Percentiles rank a stretch among this genome's conserved stretches.
These are phyloP conservation scores for Drosophila sproati DNA, from an alignment of 1,140 invertebrate species.

Conservation along the genomic window DNA sequence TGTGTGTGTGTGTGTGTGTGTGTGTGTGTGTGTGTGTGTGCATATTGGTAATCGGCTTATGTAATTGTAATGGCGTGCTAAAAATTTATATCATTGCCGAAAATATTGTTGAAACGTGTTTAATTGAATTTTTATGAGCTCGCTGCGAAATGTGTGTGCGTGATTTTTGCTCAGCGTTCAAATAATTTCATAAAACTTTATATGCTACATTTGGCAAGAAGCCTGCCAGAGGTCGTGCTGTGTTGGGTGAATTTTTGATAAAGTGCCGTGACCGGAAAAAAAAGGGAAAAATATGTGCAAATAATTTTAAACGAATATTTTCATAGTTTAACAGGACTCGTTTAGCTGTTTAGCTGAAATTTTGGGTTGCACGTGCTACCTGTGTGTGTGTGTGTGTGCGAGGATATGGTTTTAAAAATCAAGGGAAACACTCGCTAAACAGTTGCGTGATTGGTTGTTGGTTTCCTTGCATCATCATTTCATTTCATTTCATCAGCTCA, in stretches of 20 bases:
- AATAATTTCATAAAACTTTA: slow-evolving; percentile 79
- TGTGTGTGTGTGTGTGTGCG: too few relatives aligned
- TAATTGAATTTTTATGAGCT: slow-evolving; percentile 81
- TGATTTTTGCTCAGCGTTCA: slow-evolving; percentile 41
- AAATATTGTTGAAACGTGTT: slow-evolving; percentile 80
- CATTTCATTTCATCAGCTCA: neutral
- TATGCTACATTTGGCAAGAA: slow-evolving; percentile 46
- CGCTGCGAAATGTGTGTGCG: slow-evolving; percentile 26
- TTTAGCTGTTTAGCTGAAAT: slow-evolving; percentile 44
- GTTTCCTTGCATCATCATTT: too few relatives aligned
- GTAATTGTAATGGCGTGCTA: slow-evolving; percentile 81
- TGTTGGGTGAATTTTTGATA: slow-evolving; percentile 52
- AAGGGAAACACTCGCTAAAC: neutral
- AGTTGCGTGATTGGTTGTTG: neutral
- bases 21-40: slow-evolving; percentile 6
- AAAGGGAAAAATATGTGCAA: slow-evolving; percentile 45
- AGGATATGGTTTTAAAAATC: neutral
- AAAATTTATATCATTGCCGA: slow-evolving; percentile 78
- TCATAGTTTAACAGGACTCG: slow-evolving; percentile 57
- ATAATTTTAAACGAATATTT: slow-evolving; percentile 59
- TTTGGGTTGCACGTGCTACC: neutral
- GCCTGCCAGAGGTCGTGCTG: neutral
- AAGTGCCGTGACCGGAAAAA: slow-evolving; percentile 51
- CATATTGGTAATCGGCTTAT: slow-evolving; percentile 65
- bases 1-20: neutral